Conservation (phyloP, 2,113 vertebrate species). For the Meleagris gallopavo region DNA sequence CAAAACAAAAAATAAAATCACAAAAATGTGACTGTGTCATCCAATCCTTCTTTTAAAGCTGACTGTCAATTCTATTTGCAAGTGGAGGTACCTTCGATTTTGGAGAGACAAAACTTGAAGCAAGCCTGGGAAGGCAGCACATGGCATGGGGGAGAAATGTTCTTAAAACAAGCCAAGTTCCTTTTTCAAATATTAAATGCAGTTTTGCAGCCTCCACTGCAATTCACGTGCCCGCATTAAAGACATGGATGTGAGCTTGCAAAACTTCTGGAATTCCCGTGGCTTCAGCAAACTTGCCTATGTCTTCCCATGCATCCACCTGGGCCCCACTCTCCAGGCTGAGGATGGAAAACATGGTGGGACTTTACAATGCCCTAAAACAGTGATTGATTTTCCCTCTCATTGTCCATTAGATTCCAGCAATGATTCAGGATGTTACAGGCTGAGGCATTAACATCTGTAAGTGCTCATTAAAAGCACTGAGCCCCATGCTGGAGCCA, state of each 20-base stretch:
- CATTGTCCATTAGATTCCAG: not conserved
- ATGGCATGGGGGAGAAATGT: not conserved
- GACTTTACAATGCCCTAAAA: not conserved
- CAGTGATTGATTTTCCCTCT: not conserved
- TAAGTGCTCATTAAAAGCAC: conserved; percentile 11
- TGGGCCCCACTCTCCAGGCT: not conserved
- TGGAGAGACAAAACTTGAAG: not conserved
- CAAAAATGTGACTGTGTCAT: not conserved
- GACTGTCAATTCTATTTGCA: not conserved
- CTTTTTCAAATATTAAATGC: not conserved
- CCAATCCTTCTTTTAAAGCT: not conserved
- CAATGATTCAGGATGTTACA: not conserved
- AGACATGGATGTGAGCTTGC: not conserved
- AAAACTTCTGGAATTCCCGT: not conserved
- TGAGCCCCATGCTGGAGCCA: not conserved
- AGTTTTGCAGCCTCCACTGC: not conserved
- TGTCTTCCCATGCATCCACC: not conserved
- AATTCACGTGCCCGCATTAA: not conserved
- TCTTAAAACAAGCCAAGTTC: not conserved
- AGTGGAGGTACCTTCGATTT: not conserved
- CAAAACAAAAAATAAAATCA: not conserved
- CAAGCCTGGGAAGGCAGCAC: not conserved
- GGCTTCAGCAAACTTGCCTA: not conserved
- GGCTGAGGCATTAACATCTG: conserved; percentile 15
- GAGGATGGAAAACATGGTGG: not conserved